Percentiles rank a stretch among this genome's conserved stretches.
These are phyloP conservation scores for Acanthosoma haemorrhoidale DNA, from an alignment of 2,888 invertebrate genomes.

Conservation along the genomic window DNA sequence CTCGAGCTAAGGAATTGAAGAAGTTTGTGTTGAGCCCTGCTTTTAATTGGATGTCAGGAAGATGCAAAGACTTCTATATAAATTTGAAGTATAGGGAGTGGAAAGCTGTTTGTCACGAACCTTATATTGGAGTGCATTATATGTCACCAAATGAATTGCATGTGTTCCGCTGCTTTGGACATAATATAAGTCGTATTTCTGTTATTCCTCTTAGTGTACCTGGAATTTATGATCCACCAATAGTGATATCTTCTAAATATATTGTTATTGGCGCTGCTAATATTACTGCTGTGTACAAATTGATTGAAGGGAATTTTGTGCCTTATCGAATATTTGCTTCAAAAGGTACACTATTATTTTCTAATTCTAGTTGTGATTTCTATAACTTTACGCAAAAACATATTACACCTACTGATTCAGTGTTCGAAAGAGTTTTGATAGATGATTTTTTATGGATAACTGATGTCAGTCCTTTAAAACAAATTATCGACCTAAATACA, in stretches of 20 bases:
- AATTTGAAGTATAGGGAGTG: not conserved
- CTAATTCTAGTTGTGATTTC: not conserved
- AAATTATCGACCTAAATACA: constrained; percentile 13
- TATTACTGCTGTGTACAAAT: not conserved
- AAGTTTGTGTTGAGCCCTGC: not conserved
- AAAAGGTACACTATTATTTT: not conserved
- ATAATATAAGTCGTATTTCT: not conserved
- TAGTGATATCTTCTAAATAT: constrained; percentile 13
- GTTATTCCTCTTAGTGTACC: not conserved
- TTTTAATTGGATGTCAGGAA: not conserved
- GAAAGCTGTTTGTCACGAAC: not conserved
- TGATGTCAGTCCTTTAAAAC: not conserved
- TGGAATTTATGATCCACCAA: not conserved
- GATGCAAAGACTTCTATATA: not conserved
- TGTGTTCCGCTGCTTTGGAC: not conserved
- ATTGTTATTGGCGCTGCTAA: constrained; percentile 1
- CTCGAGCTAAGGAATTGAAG: not conserved
- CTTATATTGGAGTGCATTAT: not conserved
- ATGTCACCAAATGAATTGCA: not conserved
- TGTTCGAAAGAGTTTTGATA: not conserved
- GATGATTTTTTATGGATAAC: constrained; percentile 12
- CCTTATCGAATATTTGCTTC: not conserved
- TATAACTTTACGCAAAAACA: not conserved
- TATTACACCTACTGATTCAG: not conserved
- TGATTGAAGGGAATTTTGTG: not conserved